Base-by-base conservation (phyloP, 2,113 vertebrate species). In the Paedocypris sp. region DNA sequence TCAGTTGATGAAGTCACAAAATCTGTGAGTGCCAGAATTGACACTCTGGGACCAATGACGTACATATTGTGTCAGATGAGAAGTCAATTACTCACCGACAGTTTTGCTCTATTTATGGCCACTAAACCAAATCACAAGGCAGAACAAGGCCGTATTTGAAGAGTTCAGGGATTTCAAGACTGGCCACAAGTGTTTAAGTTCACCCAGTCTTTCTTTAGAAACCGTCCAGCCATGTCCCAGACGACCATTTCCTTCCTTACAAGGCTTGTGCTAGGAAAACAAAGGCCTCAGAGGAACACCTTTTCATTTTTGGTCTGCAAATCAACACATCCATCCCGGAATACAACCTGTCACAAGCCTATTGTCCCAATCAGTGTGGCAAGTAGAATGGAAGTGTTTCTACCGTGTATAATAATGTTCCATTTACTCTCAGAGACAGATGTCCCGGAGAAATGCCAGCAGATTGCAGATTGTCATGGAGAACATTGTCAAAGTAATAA, bases 401-500 rank as follows among this genome's bases (percentile, higher is more conserved):
- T 16, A 43, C 41, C 31, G 11, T 45, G 52, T 35, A 59, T 71
- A 25, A 59, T 67, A 25, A 58, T 53, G 45, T 48, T 46, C 18
- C 31, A 39, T 62, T 61, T 51, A 57, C 26, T 45, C 47, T 20
- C 32, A 35, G 28, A 62, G 58, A 56, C 63, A 66, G 59, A 57
- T 62, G 53, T 63, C 52, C 52, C 19, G 13, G 52, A 49, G 28
- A 51, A 61, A 67, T 16, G 23, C 39, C 42, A 52, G 39, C 64
- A 67, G 64, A 61, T 60, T 52, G 47, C 47, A 56, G 39, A 58
- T 45, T 66, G 53, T 47, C 60, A 67, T 56, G 19, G 19, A 52
- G 38, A 62, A 42, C 46, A 38, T 28, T 28, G 51, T 41, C 26
- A 53, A 58, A 51, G 58, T 66, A 62, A 66, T 71, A 33, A 62